These are phyloP conservation scores for Malaclemys terrapin DNA, from an alignment of 2,113 vertebrate species.

Conservation along the genomic window DNA sequence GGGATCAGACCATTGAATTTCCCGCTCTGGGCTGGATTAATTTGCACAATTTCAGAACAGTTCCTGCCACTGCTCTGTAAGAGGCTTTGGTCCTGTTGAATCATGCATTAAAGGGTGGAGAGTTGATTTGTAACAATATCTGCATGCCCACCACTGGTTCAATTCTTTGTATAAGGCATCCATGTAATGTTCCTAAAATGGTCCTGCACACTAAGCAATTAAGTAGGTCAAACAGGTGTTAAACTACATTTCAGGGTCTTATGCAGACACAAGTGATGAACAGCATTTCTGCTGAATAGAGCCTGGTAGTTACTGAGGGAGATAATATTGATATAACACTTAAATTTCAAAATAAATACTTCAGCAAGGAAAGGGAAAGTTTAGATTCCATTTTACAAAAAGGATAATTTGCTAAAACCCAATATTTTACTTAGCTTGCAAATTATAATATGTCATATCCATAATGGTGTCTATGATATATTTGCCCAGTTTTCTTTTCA, in stretches of 20 bases:
- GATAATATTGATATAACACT: background rate
- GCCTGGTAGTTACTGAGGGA: background rate
- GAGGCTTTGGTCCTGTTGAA: background rate
- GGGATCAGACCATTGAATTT: background rate
- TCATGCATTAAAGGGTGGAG: background rate
- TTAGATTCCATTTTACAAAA: background rate
- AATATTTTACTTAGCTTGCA: background rate
- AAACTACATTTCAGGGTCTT: background rate
- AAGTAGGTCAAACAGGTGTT: background rate
- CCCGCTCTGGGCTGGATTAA: background rate
- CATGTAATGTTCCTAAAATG: background rate
- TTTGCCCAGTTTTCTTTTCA: background rate
- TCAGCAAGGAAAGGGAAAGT: background rate
- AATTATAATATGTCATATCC: background rate
- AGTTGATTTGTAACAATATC: background rate
- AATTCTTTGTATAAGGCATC: rapidly evolving
- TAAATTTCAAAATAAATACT: background rate
- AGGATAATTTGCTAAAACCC: background rate
- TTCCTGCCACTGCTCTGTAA: background rate
- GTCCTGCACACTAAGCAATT: background rate
- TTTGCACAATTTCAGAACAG: background rate
- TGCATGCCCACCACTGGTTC: background rate
- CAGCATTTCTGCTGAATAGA: background rate
- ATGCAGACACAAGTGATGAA: background rate
- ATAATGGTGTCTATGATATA: background rate